Conservation (phyloP, 2,113 vertebrate genomes). For the Aplodontia rufa region DNA sequence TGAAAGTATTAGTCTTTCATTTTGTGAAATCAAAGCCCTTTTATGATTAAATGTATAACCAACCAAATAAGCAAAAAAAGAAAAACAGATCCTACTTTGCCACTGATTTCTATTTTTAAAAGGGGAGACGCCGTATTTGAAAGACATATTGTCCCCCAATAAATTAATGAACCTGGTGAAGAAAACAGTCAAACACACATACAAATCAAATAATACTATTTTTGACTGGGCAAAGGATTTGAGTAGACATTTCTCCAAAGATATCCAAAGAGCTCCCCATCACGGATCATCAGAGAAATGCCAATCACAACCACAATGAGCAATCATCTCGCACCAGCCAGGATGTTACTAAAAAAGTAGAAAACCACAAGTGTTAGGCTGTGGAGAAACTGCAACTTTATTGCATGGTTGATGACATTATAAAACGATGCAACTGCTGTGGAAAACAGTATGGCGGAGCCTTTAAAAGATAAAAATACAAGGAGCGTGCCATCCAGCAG, state of each 20-base stretch:
- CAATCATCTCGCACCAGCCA: background rate
- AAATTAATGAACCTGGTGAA: background rate
- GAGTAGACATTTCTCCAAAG: background rate
- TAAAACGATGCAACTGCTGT: background rate
- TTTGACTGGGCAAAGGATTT: background rate
- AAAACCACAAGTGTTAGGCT: background rate
- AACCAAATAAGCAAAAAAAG: background rate
- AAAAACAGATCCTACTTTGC: background rate
- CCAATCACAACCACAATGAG: background rate
- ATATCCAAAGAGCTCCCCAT: background rate
- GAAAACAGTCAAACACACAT: background rate
- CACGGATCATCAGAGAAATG: background rate
- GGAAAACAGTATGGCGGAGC: background rate
- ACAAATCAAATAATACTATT: background rate
- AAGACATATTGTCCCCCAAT: background rate
- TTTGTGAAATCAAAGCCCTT: background rate
- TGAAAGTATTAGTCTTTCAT: background rate
- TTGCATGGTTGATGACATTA: too few relatives aligned
- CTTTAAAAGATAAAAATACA: background rate
- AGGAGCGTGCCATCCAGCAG: background rate
- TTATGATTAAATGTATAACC: background rate
- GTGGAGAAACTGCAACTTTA: background rate
- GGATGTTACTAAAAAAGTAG: background rate
- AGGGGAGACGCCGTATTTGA: background rate
- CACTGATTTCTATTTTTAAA: background rate